Evolutionary conservation across 2,888 invertebrate genomes (phyloP).

Genomic region (Rotaria socialis): DNA sequence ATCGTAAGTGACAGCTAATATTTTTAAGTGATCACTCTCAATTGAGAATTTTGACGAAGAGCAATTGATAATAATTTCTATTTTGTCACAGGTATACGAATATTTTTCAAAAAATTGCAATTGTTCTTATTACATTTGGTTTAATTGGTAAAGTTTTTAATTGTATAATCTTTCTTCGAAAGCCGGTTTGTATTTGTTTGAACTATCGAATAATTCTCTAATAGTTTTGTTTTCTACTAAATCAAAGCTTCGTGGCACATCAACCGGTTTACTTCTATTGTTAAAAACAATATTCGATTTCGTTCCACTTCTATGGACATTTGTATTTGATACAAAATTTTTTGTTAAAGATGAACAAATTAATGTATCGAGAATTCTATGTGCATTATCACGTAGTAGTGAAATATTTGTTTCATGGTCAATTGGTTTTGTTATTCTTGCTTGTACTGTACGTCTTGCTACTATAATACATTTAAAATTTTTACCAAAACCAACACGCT

Average conservation of each 20-base stretch:
- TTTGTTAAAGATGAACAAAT: slow-evolving; percentile 26
- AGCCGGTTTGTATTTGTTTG: neutral
- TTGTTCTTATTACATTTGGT: slow-evolving; percentile 27
- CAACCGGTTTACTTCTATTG: slow-evolving; percentile 32
- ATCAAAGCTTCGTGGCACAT: slow-evolving; percentile 10
- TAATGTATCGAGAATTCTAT: neutral
- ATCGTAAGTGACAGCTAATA: too few relatives aligned
- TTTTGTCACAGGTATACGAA: neutral
- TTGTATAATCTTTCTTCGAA: slow-evolving; percentile 35
- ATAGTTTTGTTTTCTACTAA: neutral
- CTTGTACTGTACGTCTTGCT: neutral
- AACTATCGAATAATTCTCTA: neutral
- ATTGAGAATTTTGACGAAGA: too few relatives aligned
- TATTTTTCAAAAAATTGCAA: neutral
- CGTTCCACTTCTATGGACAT: slow-evolving; percentile 17
- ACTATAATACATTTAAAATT: neutral
- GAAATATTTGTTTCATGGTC: slow-evolving; percentile 30
- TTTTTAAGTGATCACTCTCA: too few relatives aligned
- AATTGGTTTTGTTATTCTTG: slow-evolving; percentile 26
- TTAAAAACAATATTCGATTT: slow-evolving; percentile 26
- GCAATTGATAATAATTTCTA: neutral
- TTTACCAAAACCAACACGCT: neutral
- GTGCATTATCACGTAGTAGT: neutral
- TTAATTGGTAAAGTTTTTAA: slow-evolving; percentile 32
- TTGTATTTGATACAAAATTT: slow-evolving; percentile 29